phyloP scores from a whole-genome alignment of 2,113 vertebrate genomes.

The Lamprotornis superbus region DNA sequence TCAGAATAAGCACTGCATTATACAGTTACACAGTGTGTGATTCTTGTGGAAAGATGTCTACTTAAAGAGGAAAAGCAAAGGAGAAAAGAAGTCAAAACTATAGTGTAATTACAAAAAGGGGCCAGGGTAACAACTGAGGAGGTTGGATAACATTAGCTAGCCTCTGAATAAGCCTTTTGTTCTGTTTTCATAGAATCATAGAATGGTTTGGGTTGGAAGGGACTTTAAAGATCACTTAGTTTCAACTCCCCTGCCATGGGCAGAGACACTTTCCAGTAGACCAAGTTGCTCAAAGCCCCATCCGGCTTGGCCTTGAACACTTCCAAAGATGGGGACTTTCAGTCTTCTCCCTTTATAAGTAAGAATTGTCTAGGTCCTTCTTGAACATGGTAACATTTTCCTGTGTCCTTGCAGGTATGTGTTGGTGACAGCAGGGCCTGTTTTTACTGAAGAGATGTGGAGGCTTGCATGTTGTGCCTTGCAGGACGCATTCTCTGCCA shows the following conservation, averaged over 20 bases:
- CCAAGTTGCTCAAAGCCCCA: not conserved
- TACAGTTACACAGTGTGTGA: not conserved
- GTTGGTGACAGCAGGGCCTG: slow-evolving; percentile 91
- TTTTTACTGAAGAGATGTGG: slow-evolving; percentile 99
- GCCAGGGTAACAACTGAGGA: not conserved
- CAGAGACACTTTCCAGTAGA: not conserved
- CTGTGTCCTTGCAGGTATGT: slow-evolving; percentile 81
- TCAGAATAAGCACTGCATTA: not conserved
- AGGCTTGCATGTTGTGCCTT: slow-evolving; percentile 92
- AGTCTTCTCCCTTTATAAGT: not conserved
- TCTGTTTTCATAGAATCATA: not conserved
- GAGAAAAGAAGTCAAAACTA: not conserved
- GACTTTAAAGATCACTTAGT: not conserved
- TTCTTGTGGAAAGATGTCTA: not conserved
- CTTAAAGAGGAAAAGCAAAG: not conserved
- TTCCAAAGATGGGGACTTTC: not conserved
- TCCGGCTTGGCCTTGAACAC: not conserved
- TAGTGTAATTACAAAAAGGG: not conserved
- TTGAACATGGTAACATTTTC: not conserved
- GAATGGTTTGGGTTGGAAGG: not conserved
- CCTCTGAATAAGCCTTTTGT: not conserved
- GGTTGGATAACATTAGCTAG: not conserved
- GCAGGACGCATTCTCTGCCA: slow-evolving; percentile 94
- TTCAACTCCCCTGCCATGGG: not conserved
- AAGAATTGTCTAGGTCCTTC: not conserved